Conservation (phyloP, 2,113 vertebrate species). For the Dolichallabes microphthalmus region DNA sequence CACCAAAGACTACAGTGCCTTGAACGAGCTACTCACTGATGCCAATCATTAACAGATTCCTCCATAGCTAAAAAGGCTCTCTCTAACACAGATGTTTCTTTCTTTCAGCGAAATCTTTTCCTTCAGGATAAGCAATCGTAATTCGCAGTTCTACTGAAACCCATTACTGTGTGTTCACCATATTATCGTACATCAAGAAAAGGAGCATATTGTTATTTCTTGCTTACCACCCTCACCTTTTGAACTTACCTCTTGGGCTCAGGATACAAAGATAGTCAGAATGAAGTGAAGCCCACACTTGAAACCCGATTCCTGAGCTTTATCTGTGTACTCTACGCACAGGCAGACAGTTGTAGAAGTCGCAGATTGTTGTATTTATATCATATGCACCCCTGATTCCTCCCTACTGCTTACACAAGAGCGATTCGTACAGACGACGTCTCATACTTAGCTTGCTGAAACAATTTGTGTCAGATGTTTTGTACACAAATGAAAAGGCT, state of each 20-base stretch:
- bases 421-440: conserved; percentile 40
- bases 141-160: conserved; percentile 1
- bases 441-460: conserved; percentile 39
- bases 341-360: conserved; percentile 55
- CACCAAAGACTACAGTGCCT: conserved; percentile 47
- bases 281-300: conserved; percentile 45
- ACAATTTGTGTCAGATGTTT: conserved; percentile 54
- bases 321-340: conserved; percentile 63
- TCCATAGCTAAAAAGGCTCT: conserved; percentile 40
- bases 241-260: conserved; percentile 25
- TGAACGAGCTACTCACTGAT: conserved; percentile 50
- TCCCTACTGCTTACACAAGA: conserved; percentile 51
- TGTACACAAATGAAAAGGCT: conserved; percentile 55
- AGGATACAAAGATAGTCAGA: neutral
- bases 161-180: neutral
- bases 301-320: conserved; percentile 55
- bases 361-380: conserved; percentile 54
- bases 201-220: neutral
- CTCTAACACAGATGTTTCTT: conserved; percentile 6
- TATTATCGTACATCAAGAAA: conserved; percentile 8
- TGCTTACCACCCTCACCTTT: conserved; percentile 26
- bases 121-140: neutral
- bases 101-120: conserved; percentile 18
- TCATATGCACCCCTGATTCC: conserved; percentile 49
- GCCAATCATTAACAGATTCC: conserved; percentile 50